These are phyloP conservation scores for Mythimna vitellina DNA, from an alignment of 2,888 invertebrate genomes.

Conservation along the genomic window DNA sequence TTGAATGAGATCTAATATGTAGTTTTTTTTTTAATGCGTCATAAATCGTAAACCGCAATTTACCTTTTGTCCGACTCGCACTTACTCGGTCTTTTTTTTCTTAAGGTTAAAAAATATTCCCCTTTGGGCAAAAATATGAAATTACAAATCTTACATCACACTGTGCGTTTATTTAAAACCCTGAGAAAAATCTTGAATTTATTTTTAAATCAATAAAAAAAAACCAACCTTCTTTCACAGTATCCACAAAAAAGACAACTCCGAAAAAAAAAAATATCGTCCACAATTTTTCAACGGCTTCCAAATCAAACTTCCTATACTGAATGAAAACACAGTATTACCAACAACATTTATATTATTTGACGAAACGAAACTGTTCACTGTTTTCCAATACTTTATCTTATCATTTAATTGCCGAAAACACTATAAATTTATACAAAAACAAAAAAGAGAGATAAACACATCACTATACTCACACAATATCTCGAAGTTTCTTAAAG, in stretches of 20 bases:
- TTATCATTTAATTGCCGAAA: slow-evolving; percentile 31
- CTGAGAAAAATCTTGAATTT: background rate
- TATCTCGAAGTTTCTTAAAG: slow-evolving; percentile 38
- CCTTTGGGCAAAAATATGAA: background rate
- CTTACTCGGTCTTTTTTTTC: too few relatives aligned
- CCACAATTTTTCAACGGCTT: slow-evolving; percentile 13
- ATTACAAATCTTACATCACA: background rate
- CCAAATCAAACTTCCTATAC: slow-evolving; percentile 32
- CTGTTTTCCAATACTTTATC: slow-evolving; percentile 28
- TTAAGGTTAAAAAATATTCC: too few relatives aligned
- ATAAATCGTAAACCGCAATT: too few relatives aligned
- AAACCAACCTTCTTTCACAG: slow-evolving; percentile 33
- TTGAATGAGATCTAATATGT: too few relatives aligned
- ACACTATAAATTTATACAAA: slow-evolving; percentile 17
- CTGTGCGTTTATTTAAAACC: background rate
- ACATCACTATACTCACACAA: slow-evolving; percentile 47
- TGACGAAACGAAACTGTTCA: slow-evolving; percentile 16
- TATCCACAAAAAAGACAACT: slow-evolving; percentile 4
- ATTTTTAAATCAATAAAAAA: background rate
- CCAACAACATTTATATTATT: background rate
- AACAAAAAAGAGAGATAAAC: slow-evolving; percentile 8
- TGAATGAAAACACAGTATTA: slow-evolving; percentile 21
- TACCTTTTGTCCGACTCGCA: too few relatives aligned
- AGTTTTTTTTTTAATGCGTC: too few relatives aligned
- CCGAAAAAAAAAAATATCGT: background rate